phyloP scores from a whole-genome alignment of 2,113 vertebrate species.

The Bos taurus region ARS-UCD2.0 NC_037357.1:8871001-8871500 shows the following conservation, averaged over 20 bases:
- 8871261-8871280: not conserved
- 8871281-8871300: not conserved
- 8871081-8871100: not conserved
- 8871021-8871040: not conserved
- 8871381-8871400: not conserved
- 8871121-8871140: not conserved
- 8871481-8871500: not conserved
- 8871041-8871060: not conserved
- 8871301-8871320: not conserved
- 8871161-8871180: constrained; percentile 11
- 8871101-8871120: not conserved
- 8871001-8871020: not conserved
- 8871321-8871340: not conserved
- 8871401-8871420: not conserved
- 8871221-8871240: not conserved
- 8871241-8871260: not conserved
- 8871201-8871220: not conserved
- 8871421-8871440: not conserved
- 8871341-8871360: constrained; percentile 6
- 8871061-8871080: not conserved
- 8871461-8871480: not conserved
- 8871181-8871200: not conserved
- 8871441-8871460: not conserved
- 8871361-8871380: not conserved
- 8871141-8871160: not conserved